Evolutionary conservation across 2,113 vertebrate species (phyloP).

Genomic region (Columba janthina): DNA sequence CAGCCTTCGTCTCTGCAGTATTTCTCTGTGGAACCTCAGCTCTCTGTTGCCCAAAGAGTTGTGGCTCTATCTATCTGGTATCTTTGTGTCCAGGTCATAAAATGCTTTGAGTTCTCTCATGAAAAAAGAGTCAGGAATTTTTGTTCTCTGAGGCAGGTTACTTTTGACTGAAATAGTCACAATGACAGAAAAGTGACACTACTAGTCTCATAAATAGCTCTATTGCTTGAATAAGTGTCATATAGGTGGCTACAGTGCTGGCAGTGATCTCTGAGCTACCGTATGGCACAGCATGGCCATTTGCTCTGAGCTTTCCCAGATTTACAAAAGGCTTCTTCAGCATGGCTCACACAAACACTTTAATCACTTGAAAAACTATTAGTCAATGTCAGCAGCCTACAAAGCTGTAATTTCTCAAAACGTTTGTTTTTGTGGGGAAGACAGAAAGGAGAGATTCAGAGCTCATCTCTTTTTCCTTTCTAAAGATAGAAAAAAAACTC

Average conservation of each 20-base stretch:
- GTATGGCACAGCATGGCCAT: neutral
- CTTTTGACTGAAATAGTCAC: neutral
- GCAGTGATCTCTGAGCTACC: neutral
- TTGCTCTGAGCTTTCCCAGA: neutral
- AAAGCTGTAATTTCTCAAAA: neutral
- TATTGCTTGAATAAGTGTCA: neutral
- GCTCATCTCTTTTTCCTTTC: neutral
- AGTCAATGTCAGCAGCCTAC: neutral
- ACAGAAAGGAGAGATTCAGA: neutral
- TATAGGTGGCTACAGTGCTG: neutral
- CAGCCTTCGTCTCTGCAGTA: neutral
- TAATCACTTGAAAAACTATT: neutral
- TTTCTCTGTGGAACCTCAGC: neutral
- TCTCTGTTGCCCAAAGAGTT: neutral
- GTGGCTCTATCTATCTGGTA: neutral
- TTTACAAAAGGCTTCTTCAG: neutral
- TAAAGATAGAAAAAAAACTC: neutral
- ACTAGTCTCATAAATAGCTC: neutral
- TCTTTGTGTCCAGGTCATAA: neutral
- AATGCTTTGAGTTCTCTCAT: neutral
- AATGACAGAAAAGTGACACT: neutral
- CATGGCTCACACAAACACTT: neutral
- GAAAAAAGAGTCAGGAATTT: neutral
- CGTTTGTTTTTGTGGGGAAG: neutral
- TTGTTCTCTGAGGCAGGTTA: neutral